Evolutionary conservation across 2,797 vertebrate genomes (phyloP).

Genomic region (Poeciliopsis gracilis): DNA sequence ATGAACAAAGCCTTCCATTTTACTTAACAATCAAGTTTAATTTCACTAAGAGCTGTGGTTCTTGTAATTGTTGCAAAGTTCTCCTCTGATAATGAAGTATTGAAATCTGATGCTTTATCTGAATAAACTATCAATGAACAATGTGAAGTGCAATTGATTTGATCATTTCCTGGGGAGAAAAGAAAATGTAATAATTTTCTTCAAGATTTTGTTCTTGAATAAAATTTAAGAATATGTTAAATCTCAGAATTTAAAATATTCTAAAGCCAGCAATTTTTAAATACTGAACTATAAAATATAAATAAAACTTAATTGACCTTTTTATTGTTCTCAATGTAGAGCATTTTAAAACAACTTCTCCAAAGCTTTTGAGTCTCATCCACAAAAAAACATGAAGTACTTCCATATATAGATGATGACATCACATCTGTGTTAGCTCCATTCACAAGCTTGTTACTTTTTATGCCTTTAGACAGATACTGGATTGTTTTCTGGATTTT

Average conservation of each 20-base stretch:
- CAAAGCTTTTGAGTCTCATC: not conserved
- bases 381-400: not conserved
- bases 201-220: not conserved
- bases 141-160: not conserved
- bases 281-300: not conserved
- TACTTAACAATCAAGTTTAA: conserved; percentile 3
- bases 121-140: not conserved
- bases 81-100: not conserved
- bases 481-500: not conserved
- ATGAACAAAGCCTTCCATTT: conserved; percentile 1
- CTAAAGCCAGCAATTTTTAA: not conserved
- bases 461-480: not conserved
- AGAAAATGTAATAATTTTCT: not conserved
- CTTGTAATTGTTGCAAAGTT: not conserved
- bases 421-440: not conserved
- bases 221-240: too few relatives aligned
- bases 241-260: not conserved
- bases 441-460: not conserved
- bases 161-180: not conserved
- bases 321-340: not conserved
- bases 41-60: conserved; percentile 2
- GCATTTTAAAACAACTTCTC: not conserved
- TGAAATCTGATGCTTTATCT: not conserved
- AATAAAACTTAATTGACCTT: not conserved
- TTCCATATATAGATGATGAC: not conserved